A percentile compares a stretch with the other conserved stretches of the same genome.
phyloP scores from a whole-genome alignment of 2,888 invertebrate species.

The Dione juno region DNA sequence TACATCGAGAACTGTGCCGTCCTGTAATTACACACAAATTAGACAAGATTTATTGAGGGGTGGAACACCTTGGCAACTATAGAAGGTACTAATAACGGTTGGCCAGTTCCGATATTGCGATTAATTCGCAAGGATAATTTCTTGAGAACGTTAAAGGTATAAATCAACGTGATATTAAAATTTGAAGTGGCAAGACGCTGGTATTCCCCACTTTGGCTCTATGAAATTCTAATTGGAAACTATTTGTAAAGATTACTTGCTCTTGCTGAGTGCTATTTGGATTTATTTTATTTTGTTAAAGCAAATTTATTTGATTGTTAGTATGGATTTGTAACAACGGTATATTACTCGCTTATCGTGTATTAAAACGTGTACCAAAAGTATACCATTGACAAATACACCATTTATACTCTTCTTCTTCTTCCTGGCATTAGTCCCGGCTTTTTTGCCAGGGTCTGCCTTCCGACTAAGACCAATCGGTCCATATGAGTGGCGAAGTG shows the following conservation, averaged over 20 bases:
- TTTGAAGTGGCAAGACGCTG: constrained; percentile 44
- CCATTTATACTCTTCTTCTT: too few relatives aligned
- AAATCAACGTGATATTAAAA: constrained; percentile 49
- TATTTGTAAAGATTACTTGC: constrained; percentile 32
- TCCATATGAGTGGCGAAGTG: too few relatives aligned
- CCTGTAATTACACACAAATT: constrained; percentile 84
- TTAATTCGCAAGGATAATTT: constrained; percentile 69
- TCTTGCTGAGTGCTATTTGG: background rate
- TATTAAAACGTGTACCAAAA: too few relatives aligned
- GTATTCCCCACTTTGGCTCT: constrained; percentile 38
- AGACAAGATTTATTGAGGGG: constrained; percentile 84
- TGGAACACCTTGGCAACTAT: constrained; percentile 83
- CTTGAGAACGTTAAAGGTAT: constrained; percentile 50
- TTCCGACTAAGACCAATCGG: too few relatives aligned
- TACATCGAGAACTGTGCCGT: constrained; percentile 78
- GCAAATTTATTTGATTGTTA: constrained; percentile 8
- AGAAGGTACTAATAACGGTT: constrained; percentile 80
- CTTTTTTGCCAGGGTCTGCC: too few relatives aligned
- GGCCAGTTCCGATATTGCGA: constrained; percentile 79
- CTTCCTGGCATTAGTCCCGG: too few relatives aligned
- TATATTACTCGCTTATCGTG: too few relatives aligned
- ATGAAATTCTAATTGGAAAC: constrained; percentile 27
- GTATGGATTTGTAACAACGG: too few relatives aligned
- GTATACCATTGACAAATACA: too few relatives aligned
- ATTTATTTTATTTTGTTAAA: background rate